Evolutionary conservation across 2,888 invertebrate genomes (phyloP).

Genomic region (Acleris laterana): DNA sequence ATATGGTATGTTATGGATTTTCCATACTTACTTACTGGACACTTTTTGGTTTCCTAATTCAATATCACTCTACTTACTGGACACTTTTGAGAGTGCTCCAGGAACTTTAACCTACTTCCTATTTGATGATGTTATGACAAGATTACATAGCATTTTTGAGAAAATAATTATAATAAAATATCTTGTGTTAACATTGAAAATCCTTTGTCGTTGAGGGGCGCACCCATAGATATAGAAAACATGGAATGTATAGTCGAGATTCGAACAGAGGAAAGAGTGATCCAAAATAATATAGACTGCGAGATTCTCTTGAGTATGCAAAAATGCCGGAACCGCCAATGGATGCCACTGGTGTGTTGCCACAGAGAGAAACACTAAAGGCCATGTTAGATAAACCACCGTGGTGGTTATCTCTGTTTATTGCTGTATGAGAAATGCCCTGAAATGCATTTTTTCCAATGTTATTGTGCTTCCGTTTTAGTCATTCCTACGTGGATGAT

Average conservation of each 20-base stretch:
- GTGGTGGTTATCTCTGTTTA: constrained; percentile 39
- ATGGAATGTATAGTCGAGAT: constrained; percentile 39
- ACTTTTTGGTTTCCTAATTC: no score
- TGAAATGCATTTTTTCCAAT: background rate
- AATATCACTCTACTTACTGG: no score
- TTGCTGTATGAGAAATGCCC: constrained; percentile 34
- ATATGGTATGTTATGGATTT: no score
- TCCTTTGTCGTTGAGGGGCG: constrained; percentile 37
- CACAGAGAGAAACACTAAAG: constrained; percentile 32
- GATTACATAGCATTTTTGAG: no score
- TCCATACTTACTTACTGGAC: no score
- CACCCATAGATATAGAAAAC: constrained; percentile 17
- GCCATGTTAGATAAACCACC: constrained; percentile 38
- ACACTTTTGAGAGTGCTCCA: no score
- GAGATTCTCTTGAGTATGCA: constrained; percentile 29
- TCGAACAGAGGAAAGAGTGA: constrained; percentile 13
- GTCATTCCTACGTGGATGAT: no score
- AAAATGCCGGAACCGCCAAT: constrained; percentile 34
- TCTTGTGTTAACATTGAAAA: constrained; percentile 30
- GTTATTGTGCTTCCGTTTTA: background rate
- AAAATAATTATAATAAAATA: background rate
- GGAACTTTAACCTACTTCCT: no score
- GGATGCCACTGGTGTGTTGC: constrained; percentile 21
- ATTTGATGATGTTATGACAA: no score
- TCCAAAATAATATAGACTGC: constrained; percentile 35